Percentiles rank a stretch among this genome's conserved stretches.
Evolutionary conservation across 1,140 invertebrate species (phyloP).

Genomic region (Lasioglossum baleicum): DNA sequence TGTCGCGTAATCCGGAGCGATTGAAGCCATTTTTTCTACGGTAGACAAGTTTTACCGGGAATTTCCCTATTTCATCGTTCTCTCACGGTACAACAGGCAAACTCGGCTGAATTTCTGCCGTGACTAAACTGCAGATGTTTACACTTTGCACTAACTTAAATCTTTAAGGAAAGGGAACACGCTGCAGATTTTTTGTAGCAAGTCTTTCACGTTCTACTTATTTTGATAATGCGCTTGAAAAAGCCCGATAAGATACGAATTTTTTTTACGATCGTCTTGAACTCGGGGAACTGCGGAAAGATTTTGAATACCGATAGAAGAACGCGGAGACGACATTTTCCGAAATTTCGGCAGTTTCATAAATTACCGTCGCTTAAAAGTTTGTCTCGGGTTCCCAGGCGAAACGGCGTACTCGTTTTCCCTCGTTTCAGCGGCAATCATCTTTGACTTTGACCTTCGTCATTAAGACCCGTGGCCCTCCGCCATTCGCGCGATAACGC

Average conservation of each 20-base stretch:
- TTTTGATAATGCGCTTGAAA: too few relatives aligned
- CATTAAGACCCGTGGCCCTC: not conserved
- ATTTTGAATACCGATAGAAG: not conserved
- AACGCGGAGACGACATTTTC: not conserved
- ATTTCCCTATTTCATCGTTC: too few relatives aligned
- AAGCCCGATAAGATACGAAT: too few relatives aligned
- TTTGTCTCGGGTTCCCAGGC: not conserved
- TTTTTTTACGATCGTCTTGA: not conserved
- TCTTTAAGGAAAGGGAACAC: too few relatives aligned
- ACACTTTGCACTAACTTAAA: too few relatives aligned
- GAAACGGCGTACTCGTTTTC: not conserved
- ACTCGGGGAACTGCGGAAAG: not conserved
- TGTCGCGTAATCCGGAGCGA: not conserved
- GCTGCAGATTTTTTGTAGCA: too few relatives aligned
- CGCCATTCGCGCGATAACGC: not conserved
- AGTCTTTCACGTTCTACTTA: too few relatives aligned
- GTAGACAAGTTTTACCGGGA: too few relatives aligned
- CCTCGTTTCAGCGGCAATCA: not conserved
- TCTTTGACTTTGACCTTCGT: constrained; percentile 32
- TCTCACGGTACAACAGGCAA: too few relatives aligned
- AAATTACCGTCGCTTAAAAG: constrained; percentile 26
- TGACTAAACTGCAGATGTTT: too few relatives aligned
- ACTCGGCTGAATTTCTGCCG: too few relatives aligned
- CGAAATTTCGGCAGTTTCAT: constrained; percentile 3
- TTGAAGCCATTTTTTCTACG: not conserved